Evolutionary conservation across 2,888 invertebrate species (phyloP), one percentile per base, ranked within the genome.

Genomic region (Trachelus tabidus): DNA sequence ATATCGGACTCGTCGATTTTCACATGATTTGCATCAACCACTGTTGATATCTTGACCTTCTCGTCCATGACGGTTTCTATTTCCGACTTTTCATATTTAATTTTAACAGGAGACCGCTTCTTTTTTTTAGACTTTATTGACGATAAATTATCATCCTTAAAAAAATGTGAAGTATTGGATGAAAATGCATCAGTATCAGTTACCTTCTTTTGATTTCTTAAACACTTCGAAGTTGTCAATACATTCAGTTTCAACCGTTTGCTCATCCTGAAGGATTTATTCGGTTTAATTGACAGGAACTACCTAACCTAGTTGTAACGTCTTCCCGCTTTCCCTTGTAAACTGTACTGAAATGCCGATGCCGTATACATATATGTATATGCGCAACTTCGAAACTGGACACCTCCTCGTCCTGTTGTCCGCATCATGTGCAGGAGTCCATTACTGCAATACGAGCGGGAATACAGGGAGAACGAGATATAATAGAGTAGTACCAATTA

Each of bases 41-140:
- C 34, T 69, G 31, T n/a, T 34, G 68, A 11, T 31, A 11, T 75
- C 11, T 75, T 30, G 12, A 73, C 34, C 56, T 73, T n/a, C 73
- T 35, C 34, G 23, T 73, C 40, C 40, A 35, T 30, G 35, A 34
- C 12, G 12, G 31, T 34, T 12, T 33, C 34, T 30, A 12, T 40
- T 15, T 23, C 35, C 31, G 12, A 15, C 34, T 82, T 77, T 33
- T 87, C 84, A 73, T 82, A 80, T 71, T 85, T 83, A 34, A 86
- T 82, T 81, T 86, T 87, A 12, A 89, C 76, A 0, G 86, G 85
- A 34, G 76, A 77, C 23, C 86, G 86, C 69, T 85, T 86, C 69
- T 84, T 87, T 4, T 73, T 34, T n/a, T 69, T 30, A 40, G 40
- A 40, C 6, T 40, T 40, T 6, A 40, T 15, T 40, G 15, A 15